Evolutionary conservation across 2,113 vertebrate species (phyloP).

Genomic region (Dromaius novaehollandiae): DNA sequence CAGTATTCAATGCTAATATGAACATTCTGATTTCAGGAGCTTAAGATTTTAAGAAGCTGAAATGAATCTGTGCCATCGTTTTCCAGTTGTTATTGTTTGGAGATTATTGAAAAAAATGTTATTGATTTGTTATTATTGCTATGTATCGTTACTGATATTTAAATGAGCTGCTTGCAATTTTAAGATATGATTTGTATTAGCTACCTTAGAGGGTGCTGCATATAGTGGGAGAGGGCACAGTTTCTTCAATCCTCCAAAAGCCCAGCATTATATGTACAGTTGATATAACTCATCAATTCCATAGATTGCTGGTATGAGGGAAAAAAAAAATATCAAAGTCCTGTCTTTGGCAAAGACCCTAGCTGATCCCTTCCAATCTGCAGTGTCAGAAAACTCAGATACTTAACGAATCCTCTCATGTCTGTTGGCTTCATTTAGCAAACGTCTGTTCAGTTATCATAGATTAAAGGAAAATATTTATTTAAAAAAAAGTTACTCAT

Average conservation of each 20-base stretch:
- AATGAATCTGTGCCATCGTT: background rate
- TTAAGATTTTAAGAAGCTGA: slow-evolving; percentile 27
- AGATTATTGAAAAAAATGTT: background rate
- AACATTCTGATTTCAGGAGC: slow-evolving; percentile 44
- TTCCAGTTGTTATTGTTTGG: slow-evolving; percentile 19
- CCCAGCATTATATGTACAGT: background rate
- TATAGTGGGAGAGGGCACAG: background rate
- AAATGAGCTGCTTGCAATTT: background rate
- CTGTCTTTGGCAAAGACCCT: slow-evolving; percentile 49
- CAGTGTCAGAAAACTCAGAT: slow-evolving; percentile 69
- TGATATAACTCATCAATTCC: background rate
- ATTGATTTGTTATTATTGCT: background rate
- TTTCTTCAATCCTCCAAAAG: background rate
- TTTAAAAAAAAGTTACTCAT: slow-evolving; percentile 13
- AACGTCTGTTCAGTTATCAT: slow-evolving; percentile 62
- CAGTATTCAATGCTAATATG: slow-evolving; percentile 38
- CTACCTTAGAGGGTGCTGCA: background rate
- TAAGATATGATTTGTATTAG: background rate
- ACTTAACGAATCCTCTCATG: slow-evolving; percentile 63
- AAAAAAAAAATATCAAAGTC: slow-evolving; percentile 19
- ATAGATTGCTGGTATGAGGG: background rate
- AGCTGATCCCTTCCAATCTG: slow-evolving; percentile 59
- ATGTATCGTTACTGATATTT: background rate
- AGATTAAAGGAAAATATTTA: slow-evolving; percentile 67
- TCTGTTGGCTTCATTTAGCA: slow-evolving; percentile 65